Evolutionary conservation across 2,797 vertebrate genomes (phyloP), one percentile per base, ranked within the genome.

Genomic region (Thunnus albacares): DNA sequence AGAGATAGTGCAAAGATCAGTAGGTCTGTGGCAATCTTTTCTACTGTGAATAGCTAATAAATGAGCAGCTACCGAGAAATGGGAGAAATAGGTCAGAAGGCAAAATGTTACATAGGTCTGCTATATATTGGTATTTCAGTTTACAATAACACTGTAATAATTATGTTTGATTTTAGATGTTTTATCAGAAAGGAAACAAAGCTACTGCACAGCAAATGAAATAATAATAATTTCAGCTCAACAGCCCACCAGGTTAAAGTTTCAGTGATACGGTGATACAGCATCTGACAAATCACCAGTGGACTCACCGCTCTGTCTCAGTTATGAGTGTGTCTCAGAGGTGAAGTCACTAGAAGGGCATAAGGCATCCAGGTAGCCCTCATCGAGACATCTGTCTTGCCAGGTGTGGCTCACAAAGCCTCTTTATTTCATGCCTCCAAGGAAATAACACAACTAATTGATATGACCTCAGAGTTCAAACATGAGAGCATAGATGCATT

Each of bases 391-490:
- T 90, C 85, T 86, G 88, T 80, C 68, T 85, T 28, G 22, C 78
- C 84, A 87, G 81, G 75, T 90, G 83, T 78, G 53, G 59, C 65
- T 74, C 62, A 57, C 75, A 73, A 79, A 78, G 61, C 55, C 52
- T 77, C 70, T 82, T 82, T 71, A 83, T 79, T 66, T 68, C 6
- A 2, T 35, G 63, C 45, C 77, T 71, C 63, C 8, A 26, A 73
- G 82, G 79, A 85, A 83, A 85, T 71, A 85, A 67, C 74, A 68
- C 49, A 1, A 62, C 18, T 89, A 82, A 89, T 81, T 82, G 79
- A 81, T 70, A 62, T 81, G 64, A 55, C 75, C 74, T 75, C 57
- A 0, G 33, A 82, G 87, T 86, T 91, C 63, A 88, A 83, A 60
- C 17, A n/a, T 33, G 1, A 22, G 30, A 49, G 24, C 52, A 41